These are phyloP conservation scores for Autographa gamma DNA, from an alignment of 2,888 invertebrate species.

Conservation along the genomic window DNA sequence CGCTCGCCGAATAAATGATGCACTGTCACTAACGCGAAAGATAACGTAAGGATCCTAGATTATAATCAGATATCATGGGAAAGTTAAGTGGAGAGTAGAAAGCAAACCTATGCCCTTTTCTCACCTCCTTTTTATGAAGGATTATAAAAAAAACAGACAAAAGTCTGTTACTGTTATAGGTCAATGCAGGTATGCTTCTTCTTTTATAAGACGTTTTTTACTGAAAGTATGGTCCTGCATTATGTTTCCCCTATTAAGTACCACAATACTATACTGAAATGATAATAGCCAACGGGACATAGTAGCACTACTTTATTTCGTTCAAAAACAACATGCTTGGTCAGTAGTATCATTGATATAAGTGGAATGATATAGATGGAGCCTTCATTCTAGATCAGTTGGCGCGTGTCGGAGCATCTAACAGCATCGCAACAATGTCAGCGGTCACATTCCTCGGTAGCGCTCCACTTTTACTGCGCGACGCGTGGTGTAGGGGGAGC, in stretches of 20 bases:
- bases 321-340: background rate
- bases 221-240: no score
- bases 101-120: background rate
- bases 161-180: no score
- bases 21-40: constrained; percentile 10
- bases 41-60: background rate
- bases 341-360: background rate
- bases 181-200: no score
- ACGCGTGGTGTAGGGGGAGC: constrained; percentile 22
- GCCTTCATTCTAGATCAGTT: background rate
- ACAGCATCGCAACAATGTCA: background rate
- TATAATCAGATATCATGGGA: background rate
- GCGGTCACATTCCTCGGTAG: background rate
- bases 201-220: no score
- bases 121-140: no score
- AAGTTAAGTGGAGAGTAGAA: background rate
- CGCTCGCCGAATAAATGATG: constrained; percentile 30
- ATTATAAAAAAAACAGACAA: no score
- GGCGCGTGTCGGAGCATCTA: background rate
- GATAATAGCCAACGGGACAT: no score
- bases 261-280: no score
- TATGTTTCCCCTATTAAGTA: no score
- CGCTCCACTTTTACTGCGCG: constrained; percentile 26
- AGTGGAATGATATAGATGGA: background rate
- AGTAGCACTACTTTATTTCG: background rate